A percentile compares a stretch with the other conserved stretches of the same genome.
Evolutionary conservation across 2,113 vertebrate species (phyloP).

Genomic region (Rhodinocichla rosea): DNA sequence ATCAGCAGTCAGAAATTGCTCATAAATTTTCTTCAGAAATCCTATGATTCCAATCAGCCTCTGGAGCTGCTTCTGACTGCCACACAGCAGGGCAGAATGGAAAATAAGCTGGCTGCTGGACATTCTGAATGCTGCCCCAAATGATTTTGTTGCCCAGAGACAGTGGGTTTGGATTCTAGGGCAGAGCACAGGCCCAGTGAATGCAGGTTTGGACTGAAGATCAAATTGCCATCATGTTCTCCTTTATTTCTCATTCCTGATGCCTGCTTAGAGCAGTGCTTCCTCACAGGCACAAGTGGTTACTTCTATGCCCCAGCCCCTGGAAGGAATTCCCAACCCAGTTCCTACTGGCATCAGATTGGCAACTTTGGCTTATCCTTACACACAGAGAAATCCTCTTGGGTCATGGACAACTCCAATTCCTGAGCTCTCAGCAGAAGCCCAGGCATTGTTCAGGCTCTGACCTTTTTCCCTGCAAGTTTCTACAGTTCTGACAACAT

Average conservation of each 20-base stretch:
- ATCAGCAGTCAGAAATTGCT: neutral
- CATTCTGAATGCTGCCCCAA: neutral
- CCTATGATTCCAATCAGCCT: neutral
- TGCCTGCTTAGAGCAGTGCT: neutral
- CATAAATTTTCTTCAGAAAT: neutral
- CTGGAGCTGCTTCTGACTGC: neutral
- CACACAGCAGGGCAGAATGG: neutral
- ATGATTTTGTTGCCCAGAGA: neutral
- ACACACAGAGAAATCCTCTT: neutral
- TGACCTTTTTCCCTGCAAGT: neutral
- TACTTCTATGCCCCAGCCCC: neutral
- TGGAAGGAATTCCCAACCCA: neutral
- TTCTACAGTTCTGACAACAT: neutral
- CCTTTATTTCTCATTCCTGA: neutral
- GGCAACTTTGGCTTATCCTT: neutral
- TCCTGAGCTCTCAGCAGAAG: neutral
- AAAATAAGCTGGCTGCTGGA: rapidly evolving
- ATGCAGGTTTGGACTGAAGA: neutral
- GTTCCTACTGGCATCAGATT: neutral
- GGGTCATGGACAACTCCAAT: rapidly evolving
- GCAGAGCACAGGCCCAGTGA: neutral
- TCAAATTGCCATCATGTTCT: rapidly evolving
- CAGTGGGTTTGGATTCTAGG: neutral
- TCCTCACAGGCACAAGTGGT: neutral
- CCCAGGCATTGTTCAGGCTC: neutral